phyloP scores from a whole-genome alignment of 2,113 vertebrate genomes.

The Odocoileus virginianus region DNA sequence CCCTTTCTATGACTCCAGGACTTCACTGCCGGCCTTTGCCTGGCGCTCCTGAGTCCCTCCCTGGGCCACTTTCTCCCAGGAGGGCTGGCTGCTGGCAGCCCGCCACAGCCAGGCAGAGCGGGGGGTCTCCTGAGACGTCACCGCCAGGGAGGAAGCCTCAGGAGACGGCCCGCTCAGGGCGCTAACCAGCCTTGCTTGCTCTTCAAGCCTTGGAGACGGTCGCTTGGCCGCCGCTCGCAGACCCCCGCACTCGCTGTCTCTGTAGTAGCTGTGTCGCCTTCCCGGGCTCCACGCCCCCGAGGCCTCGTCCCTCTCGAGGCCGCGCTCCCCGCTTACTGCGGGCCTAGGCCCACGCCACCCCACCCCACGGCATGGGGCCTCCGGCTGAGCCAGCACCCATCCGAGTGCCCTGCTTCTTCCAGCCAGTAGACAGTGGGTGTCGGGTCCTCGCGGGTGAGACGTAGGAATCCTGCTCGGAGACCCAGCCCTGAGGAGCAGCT shows the following conservation, averaged over 20 bases:
- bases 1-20: not conserved
- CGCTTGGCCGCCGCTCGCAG: not conserved
- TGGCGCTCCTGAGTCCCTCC: not conserved
- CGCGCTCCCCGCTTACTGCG: not conserved
- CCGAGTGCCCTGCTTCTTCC: not conserved
- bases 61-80: not conserved
- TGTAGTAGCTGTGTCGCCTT: rapidly evolving
- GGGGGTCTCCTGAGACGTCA: not conserved
- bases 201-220: not conserved
- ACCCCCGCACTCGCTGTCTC: not conserved
- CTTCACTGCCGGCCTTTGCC: not conserved
- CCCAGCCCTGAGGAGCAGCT: not conserved
- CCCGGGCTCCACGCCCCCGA: not conserved
- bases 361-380: not conserved
- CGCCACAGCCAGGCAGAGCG: not conserved
- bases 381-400: not conserved
- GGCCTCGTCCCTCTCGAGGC: not conserved
- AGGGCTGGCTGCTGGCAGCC: too few relatives aligned
- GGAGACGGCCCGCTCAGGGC: not conserved
- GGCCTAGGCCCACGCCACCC: not conserved
- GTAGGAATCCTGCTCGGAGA: not conserved
- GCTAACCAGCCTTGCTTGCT: not conserved
- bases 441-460: not conserved
- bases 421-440: not conserved
- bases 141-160: not conserved